A percentile compares a stretch with the other conserved stretches of the same genome.
Evolutionary conservation across 1,140 invertebrate species (phyloP).

Genomic region (Latrodectus geometricus): DNA sequence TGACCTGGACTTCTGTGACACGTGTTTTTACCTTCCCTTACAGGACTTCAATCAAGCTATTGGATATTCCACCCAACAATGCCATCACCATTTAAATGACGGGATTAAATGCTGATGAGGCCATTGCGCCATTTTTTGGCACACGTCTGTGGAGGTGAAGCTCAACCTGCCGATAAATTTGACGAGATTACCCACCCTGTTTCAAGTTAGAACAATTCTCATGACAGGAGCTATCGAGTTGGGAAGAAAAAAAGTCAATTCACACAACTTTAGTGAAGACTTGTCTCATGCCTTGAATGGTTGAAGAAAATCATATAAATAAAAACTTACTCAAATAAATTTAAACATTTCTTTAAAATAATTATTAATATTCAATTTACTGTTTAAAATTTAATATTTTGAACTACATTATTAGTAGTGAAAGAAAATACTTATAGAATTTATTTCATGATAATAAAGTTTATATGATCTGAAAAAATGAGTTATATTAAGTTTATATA

Average conservation of each 20-base stretch:
- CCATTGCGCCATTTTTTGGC: constrained; percentile 30
- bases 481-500: no score
- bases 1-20: constrained; percentile 28
- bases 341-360: no score
- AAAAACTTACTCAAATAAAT: no score
- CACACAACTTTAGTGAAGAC: no score
- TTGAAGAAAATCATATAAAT: no score
- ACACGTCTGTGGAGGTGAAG: constrained; percentile 22
- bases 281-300: no score
- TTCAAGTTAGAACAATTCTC: constrained; percentile 12
- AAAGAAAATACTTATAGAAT: no score
- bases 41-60: constrained; percentile 32
- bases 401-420: no score
- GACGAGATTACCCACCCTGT: constrained; percentile 6
- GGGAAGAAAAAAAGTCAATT: not conserved
- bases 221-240: not conserved
- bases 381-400: no score
- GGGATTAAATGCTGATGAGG: constrained; percentile 50
- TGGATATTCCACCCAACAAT: constrained; percentile 15
- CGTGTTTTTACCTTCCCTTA: constrained; percentile 13
- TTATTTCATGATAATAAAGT: no score
- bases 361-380: no score
- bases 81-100: constrained; percentile 47
- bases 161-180: constrained; percentile 38
- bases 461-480: no score